A percentile compares a stretch with the other conserved stretches of the same genome.
Evolutionary conservation across 2,797 vertebrate genomes (phyloP).

Genomic region (Channa striata): DNA sequence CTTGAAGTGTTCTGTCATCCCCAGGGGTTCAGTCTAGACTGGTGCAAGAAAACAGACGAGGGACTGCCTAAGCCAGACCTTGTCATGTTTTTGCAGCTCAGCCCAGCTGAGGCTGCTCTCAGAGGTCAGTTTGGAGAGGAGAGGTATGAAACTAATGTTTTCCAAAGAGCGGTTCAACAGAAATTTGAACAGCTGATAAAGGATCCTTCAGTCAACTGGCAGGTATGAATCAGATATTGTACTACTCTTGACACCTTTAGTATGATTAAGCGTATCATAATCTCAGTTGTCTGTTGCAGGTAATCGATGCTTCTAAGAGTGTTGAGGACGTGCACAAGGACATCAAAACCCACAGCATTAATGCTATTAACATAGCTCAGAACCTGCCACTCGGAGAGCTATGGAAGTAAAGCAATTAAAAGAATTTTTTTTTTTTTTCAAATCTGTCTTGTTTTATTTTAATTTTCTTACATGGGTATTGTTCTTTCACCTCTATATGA

Average conservation of each 20-base stretch:
- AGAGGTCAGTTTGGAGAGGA: constrained; percentile 90
- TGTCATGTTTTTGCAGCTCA: constrained; percentile 91
- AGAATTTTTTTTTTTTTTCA: background rate
- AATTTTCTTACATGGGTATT: constrained; percentile 66
- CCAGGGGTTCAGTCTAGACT: constrained; percentile 91
- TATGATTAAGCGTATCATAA: background rate
- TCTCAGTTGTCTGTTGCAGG: constrained; percentile 59
- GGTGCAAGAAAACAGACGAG: constrained; percentile 92
- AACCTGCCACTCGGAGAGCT: constrained; percentile 85
- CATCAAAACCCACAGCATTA: constrained; percentile 82
- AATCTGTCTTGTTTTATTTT: constrained; percentile 61
- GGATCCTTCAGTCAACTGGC: constrained; percentile 91
- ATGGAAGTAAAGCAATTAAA: constrained; percentile 84
- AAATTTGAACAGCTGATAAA: constrained; percentile 87
- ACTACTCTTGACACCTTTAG: background rate
- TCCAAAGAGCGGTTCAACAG: constrained; percentile 87
- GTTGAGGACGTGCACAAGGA: constrained; percentile 89
- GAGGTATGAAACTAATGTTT: constrained; percentile 88
- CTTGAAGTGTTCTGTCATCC: background rate
- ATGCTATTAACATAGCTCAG: constrained; percentile 72
- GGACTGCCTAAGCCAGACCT: constrained; percentile 96
- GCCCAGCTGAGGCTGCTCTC: constrained; percentile 75
- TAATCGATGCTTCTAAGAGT: constrained; percentile 87
- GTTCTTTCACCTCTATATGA: constrained; percentile 51
- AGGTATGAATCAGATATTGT: constrained; percentile 80